These are phyloP conservation scores for Crambe crambe DNA, from an alignment of 37 sponge, comb jelly and placozoan species.

Conservation along the genomic window DNA sequence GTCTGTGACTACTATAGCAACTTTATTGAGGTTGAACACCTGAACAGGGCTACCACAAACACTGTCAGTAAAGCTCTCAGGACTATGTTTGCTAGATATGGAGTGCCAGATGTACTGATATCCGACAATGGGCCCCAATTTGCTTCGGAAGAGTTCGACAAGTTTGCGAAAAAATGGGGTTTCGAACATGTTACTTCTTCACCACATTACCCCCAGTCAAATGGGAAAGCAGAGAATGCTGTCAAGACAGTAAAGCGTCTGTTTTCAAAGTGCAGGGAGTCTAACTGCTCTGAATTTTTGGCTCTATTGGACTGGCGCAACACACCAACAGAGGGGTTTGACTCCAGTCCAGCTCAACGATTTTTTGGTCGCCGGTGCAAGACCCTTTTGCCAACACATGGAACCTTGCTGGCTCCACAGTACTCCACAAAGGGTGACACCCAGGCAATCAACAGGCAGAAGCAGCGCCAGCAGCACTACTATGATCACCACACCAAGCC, in stretches of 20 bases:
- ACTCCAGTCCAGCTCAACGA: slow-evolving; percentile 55
- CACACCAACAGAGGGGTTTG: slow-evolving; percentile 49
- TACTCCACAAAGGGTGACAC: slow-evolving; percentile 2
- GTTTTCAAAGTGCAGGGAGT: slow-evolving; percentile 26
- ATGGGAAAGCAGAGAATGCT: slow-evolving; percentile 61
- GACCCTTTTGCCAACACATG: slow-evolving; percentile 41
- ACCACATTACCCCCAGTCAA: slow-evolving; percentile 32
- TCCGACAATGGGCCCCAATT: not conserved
- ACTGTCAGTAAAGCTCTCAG: slow-evolving; percentile 35
- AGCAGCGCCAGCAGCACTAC: slow-evolving; percentile 31
- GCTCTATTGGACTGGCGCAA: slow-evolving; percentile 69
- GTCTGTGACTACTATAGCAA: slow-evolving; percentile 46
- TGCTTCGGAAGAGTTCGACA: not conserved
- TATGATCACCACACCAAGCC: slow-evolving; percentile 5
- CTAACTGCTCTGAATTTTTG: slow-evolving; percentile 35
- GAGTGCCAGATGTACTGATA: not conserved
- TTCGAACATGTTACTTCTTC: not conserved
- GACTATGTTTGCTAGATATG: slow-evolving; percentile 43
- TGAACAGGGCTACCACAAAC: slow-evolving; percentile 2
- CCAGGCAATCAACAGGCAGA: slow-evolving; percentile 8
- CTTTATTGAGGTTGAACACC: slow-evolving; percentile 52
- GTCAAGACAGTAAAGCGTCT: slow-evolving; percentile 53
- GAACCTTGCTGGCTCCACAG: not conserved
- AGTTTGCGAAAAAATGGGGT: not conserved
- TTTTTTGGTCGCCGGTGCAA: slow-evolving; percentile 41